phyloP scores from a whole-genome alignment of 2,888 invertebrate genomes.

The Drosophila mayaguana region DNA sequence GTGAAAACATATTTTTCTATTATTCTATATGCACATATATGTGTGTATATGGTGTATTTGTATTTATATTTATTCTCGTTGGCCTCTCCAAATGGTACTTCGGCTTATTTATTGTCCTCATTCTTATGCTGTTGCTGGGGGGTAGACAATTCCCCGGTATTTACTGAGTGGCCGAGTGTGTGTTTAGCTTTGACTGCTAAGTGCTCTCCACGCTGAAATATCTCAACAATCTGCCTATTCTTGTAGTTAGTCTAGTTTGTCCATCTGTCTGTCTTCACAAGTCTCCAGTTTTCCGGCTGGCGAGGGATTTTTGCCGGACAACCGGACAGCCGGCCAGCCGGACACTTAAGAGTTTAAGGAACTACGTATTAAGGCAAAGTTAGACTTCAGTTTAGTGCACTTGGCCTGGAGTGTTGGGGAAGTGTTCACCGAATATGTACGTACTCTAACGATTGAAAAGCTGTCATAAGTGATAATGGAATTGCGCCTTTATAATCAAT shows the following conservation, averaged over 20 bases:
- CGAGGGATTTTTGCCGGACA: slow-evolving; percentile 29
- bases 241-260: slow-evolving; percentile 21
- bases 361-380: slow-evolving; percentile 25
- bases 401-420: slow-evolving; percentile 21
- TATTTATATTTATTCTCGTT: slow-evolving; percentile 21
- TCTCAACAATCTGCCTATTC: slow-evolving; percentile 37
- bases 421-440: slow-evolving; percentile 26
- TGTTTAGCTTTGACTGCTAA: slow-evolving; percentile 34
- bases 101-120: slow-evolving; percentile 62
- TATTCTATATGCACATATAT: slow-evolving; percentile 21
- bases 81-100: slow-evolving; percentile 54
- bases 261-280: slow-evolving; percentile 4
- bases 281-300: slow-evolving; percentile 41
- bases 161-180: slow-evolving; percentile 22
- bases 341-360: slow-evolving; percentile 44
- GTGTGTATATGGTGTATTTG: not conserved
- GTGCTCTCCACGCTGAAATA: slow-evolving; percentile 50
- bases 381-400: slow-evolving; percentile 32
- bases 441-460: not conserved
- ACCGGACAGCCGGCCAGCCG: not conserved
- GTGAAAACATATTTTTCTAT: slow-evolving; percentile 28
- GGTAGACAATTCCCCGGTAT: slow-evolving; percentile 9
- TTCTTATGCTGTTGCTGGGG: slow-evolving; percentile 32
- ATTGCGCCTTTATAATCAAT: slow-evolving; percentile 20
- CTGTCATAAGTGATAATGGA: slow-evolving; percentile 10